These are phyloP conservation scores for Phorcus lineatus DNA, from an alignment of 2,888 invertebrate species.

Conservation along the genomic window DNA sequence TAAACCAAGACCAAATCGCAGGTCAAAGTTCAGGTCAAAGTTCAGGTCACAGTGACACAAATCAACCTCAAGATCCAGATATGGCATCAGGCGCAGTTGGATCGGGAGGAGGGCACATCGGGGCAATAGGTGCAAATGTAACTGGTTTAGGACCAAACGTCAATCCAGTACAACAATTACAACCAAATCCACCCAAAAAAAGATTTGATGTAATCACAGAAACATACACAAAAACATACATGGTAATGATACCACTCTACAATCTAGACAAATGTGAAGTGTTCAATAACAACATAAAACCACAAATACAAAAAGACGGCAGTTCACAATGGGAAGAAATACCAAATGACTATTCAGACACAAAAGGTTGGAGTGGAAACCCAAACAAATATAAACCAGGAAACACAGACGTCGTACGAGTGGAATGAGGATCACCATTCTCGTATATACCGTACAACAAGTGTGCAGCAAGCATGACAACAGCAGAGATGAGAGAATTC, in stretches of 20 bases:
- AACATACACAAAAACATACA: background rate
- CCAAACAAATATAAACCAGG: background rate
- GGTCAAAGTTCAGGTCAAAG: too few relatives aligned
- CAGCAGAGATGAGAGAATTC: background rate
- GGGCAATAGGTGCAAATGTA: background rate
- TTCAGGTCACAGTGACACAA: too few relatives aligned
- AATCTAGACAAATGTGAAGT: background rate
- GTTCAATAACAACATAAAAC: background rate
- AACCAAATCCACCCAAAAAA: background rate
- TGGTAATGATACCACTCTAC: background rate
- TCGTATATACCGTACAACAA: background rate
- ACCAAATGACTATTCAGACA: background rate
- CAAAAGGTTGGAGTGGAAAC: background rate
- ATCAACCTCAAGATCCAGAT: background rate
- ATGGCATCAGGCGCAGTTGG: background rate
- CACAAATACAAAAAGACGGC: background rate
- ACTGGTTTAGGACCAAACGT: too few relatives aligned
- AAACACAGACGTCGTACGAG: background rate
- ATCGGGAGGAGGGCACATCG: background rate
- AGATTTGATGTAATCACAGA: background rate
- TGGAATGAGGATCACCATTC: background rate
- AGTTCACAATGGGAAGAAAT: background rate
- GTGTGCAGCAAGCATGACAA: background rate
- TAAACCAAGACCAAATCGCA: too few relatives aligned
- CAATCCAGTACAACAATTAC: background rate